Evolutionary conservation across 2,888 invertebrate genomes (phyloP), one percentile per base, ranked within the genome.

Genomic region (Notocelia uddmanniana): DNA sequence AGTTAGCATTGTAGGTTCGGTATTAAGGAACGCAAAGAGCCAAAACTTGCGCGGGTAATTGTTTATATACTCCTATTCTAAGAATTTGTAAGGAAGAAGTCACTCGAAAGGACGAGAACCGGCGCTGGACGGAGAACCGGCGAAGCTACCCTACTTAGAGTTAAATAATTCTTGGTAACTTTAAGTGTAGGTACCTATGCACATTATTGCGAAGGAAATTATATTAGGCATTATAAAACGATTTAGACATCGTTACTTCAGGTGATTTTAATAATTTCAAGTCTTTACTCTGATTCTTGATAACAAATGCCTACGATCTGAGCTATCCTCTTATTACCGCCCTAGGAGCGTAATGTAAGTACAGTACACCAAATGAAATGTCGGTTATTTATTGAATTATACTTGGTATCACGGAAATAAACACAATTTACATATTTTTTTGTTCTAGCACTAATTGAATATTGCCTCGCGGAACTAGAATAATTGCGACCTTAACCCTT

Each of bases 401-500:
- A 15, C 41, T 41, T 41, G 41, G 41, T 15, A 41, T n/a, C 15
- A 41, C 41, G 15, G 41, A 41, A 41, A 15, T 41, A 8, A 45
- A 45, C 45, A 23, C 13, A 23, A n/a, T 8, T n/a, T 31, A 31
- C 31, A 31, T 31, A 31, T 26, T 26, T 48, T 60, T 62, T 34
- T 58, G 3, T 10, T 11, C 48, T 41, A 18, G 34, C 48, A 26
- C 62, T 19, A 31, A 63, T 50, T 31, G 31, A 63, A 50, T 23
- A 62, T 57, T 50, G 21, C 63, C 41, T 52, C n/a, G 58, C 58
- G 64, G 58, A 70, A 70, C 70, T 59, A 23, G 19, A 52, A 34
- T 69, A 62, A 69, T 58, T 23, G 70, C 59, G 70, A 66, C 70
- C 70, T 71, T 63, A 68, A 73, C 69, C 73, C 64, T 68, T 54